A percentile compares a stretch with the other conserved stretches of the same genome.
Evolutionary conservation across 2,113 vertebrate genomes (phyloP).

Genomic region (Rhynchomys soricoides): DNA sequence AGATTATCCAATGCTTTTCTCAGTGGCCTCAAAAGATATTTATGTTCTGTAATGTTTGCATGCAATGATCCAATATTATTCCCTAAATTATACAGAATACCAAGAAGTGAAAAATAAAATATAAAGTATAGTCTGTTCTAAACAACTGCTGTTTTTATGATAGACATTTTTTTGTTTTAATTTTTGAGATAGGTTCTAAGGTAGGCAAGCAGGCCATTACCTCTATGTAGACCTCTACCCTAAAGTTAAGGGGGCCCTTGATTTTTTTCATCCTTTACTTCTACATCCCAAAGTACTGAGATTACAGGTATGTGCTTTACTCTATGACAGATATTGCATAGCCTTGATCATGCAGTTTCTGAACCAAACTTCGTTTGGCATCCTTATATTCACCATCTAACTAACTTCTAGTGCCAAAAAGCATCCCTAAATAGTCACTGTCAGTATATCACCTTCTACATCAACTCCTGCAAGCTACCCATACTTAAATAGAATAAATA

Average conservation of each 20-base stretch:
- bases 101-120: slow-evolving; percentile 17
- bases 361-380: not conserved
- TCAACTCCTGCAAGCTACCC: not conserved
- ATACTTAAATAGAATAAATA: not conserved
- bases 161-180: not conserved
- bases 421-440: not conserved
- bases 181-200: not conserved
- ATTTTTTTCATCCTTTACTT: not conserved
- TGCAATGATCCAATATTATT: not conserved
- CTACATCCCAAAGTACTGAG: not conserved
- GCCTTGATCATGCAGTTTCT: not conserved
- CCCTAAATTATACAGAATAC: not conserved
- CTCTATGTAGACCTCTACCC: not conserved
- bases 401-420: slow-evolving; percentile 5
- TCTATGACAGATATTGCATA: not conserved
- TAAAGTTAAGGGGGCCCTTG: not conserved
- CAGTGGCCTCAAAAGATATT: not conserved
- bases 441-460: not conserved
- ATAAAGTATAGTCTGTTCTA: not conserved
- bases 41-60: not conserved
- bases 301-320: not conserved
- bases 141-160: not conserved
- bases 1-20: not conserved
- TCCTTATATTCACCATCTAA: not conserved
- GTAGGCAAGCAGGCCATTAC: too few species aligned